Conservation (phyloP, 2,797 vertebrate species). For the Stomatorhinus walkeri region DNA sequence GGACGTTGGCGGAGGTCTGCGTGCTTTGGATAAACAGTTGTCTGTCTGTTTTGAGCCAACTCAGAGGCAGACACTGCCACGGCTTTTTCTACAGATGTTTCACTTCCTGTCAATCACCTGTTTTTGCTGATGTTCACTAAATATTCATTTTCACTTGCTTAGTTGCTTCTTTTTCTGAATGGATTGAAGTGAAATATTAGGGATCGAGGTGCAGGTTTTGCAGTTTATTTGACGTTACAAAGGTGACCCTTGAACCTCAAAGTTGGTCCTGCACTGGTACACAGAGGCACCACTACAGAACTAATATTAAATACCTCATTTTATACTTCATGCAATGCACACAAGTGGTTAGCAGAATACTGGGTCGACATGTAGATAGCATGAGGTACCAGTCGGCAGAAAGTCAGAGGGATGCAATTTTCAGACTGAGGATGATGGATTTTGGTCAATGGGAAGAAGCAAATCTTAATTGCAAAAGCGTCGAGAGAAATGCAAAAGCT, state of each 20-base stretch:
- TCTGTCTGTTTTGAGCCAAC: neutral
- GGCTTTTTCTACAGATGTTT: neutral
- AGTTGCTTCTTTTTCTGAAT: constrained; percentile 36
- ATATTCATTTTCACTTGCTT: constrained; percentile 26
- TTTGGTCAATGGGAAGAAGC: neutral
- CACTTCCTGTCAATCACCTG: neutral
- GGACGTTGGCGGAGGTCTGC: neutral
- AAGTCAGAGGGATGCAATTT: constrained; percentile 1
- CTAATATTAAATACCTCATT: constrained; percentile 67
- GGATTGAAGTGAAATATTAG: constrained; percentile 44
- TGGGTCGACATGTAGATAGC: no score
- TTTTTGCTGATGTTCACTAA: neutral
- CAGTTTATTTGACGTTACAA: constrained; percentile 45
- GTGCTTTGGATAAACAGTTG: neutral
- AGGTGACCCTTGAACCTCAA: constrained; percentile 46
- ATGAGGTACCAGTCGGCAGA: neutral
- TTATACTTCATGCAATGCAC: constrained; percentile 47
- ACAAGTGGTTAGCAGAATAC: neutral
- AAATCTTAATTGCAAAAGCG: neutral
- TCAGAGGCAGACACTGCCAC: neutral
- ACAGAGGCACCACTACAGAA: constrained; percentile 58
- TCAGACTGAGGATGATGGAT: neutral
- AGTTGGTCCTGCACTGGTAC: constrained; percentile 66
- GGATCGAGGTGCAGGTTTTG: constrained; percentile 46
- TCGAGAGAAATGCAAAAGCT: neutral